Percentiles rank a stretch among this genome's conserved stretches.
Conservation (phyloP, 37 sponge, comb jelly and placozoan species). For the Hexactinellida sp. region DNA sequence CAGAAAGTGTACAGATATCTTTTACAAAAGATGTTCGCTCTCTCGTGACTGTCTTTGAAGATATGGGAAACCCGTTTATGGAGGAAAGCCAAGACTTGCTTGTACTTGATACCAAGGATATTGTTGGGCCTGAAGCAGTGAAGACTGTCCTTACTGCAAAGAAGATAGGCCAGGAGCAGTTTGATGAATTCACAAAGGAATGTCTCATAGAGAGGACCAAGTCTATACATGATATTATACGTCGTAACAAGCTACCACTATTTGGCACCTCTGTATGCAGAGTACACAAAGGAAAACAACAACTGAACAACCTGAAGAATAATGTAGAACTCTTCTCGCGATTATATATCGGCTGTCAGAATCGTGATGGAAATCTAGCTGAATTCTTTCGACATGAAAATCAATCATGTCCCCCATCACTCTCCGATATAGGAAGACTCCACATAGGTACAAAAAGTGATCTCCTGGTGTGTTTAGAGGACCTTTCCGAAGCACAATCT, state of each 20-base stretch:
- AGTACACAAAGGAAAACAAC: background rate
- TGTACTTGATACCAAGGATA: background rate
- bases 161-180: background rate
- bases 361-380: slow-evolving; percentile 13
- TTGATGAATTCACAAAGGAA: background rate
- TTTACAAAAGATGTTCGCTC: background rate
- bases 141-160: background rate
- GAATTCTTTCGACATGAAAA: no score
- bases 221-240: background rate
- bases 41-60: background rate
- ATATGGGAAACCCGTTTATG: background rate
- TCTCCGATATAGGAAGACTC: background rate
- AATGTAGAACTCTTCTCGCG: background rate
- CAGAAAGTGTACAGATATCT: background rate
- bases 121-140: background rate
- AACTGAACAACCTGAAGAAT: background rate
- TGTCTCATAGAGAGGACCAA: background rate
- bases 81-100: background rate
- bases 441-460: slow-evolving; percentile 20
- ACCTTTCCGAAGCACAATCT: background rate
- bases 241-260: background rate
- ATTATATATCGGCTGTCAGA: background rate
- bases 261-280: background rate
- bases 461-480: background rate
- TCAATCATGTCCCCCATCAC: slow-evolving; percentile 18